A percentile compares a stretch with the other conserved stretches of the same genome.
phyloP scores from a whole-genome alignment of 2,113 vertebrate species.

The Sylvietta virens region DNA sequence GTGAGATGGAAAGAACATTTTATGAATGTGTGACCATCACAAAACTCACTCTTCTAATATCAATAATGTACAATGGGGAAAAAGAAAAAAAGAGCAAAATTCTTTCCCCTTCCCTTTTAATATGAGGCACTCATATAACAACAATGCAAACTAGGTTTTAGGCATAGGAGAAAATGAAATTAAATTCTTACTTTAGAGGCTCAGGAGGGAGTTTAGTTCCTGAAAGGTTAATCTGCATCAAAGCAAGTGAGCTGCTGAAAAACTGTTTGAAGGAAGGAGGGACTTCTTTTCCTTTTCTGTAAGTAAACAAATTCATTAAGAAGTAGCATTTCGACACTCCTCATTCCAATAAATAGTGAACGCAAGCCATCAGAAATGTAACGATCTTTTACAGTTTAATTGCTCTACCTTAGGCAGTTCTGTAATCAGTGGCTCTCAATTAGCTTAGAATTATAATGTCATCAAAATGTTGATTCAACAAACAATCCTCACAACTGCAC shows the following conservation, averaged over 20 bases:
- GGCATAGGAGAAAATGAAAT: slow-evolving; percentile 26
- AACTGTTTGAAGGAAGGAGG: slow-evolving; percentile 94
- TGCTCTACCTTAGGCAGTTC: not conserved
- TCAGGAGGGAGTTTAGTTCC: slow-evolving; percentile 94
- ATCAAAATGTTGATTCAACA: slow-evolving; percentile 48
- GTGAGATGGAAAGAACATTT: not conserved
- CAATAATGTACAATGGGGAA: not conserved
- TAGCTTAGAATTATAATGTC: slow-evolving; percentile 25
- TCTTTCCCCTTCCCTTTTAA: not conserved
- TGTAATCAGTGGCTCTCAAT: slow-evolving; percentile 26
- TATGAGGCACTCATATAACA: not conserved
- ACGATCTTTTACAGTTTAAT: slow-evolving; percentile 5
- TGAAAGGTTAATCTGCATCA: slow-evolving; percentile 89
- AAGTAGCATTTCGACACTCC: not conserved
- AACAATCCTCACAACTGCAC: not conserved
- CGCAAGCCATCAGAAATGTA: not conserved
- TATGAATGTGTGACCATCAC: not conserved
- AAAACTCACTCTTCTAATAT: not conserved
- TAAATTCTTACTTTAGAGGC: slow-evolving; percentile 87
- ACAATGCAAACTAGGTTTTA: not conserved
- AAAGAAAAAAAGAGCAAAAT: not conserved
- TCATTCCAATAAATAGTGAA: slow-evolving; percentile 2
- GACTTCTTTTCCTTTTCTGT: slow-evolving; percentile 93
- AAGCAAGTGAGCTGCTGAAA: slow-evolving; percentile 90
- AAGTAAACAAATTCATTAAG: slow-evolving; percentile 12